Conservation (phyloP, 2,113 vertebrate genomes). For the Nesogale talazaci region DNA sequence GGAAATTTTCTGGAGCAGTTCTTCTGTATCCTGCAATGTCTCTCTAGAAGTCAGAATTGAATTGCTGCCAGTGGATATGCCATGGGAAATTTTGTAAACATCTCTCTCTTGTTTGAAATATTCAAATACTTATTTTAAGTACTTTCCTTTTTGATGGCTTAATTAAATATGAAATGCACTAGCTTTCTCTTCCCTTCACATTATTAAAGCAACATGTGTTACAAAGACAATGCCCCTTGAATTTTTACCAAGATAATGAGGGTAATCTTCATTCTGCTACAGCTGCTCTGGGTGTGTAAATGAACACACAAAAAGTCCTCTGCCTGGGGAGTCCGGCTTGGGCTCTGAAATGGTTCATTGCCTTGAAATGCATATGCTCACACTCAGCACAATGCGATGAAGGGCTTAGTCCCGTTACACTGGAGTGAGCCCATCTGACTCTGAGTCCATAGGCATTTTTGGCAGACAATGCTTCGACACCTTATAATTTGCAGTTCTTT, state of each 20-base stretch:
- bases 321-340: slow-evolving; percentile 6
- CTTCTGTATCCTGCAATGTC: background rate
- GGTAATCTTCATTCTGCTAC: slow-evolving; percentile 70
- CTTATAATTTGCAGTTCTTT: background rate
- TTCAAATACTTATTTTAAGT: background rate
- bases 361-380: background rate
- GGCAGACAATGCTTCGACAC: background rate
- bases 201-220: slow-evolving; percentile 36
- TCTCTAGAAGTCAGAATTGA: background rate
- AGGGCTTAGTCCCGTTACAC: background rate
- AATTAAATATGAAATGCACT: background rate
- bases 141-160: background rate
- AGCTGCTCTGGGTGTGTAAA: slow-evolving; percentile 54
- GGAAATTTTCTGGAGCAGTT: background rate
- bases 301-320: background rate
- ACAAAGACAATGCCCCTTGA: slow-evolving; percentile 30
- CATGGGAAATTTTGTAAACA: background rate
- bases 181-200: background rate
- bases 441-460: background rate
- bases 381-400: background rate
- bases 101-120: background rate
- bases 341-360: background rate
- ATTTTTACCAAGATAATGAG: slow-evolving; percentile 70
- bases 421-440: background rate
- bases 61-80: background rate